Evolutionary conservation across 2,797 vertebrate species (phyloP).

Genomic region (Lerista edwardsae): DNA sequence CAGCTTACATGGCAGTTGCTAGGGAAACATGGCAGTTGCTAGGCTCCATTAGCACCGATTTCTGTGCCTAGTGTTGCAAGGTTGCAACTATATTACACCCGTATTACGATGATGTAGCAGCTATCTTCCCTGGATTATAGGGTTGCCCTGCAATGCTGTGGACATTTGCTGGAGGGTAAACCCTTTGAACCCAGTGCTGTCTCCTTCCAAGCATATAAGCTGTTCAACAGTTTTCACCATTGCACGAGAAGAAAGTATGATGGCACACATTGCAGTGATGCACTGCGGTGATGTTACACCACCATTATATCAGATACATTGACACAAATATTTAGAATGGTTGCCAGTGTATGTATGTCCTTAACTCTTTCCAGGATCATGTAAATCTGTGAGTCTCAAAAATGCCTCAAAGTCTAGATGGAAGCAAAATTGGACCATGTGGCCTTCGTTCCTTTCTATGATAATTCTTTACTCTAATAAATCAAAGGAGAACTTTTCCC

Average conservation of each 20-base stretch:
- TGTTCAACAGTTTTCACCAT: background rate
- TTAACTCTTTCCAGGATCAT: background rate
- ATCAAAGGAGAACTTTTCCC: background rate
- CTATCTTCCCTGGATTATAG: too few species aligned
- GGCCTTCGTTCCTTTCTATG: slow-evolving; percentile 20
- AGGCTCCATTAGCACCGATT: background rate
- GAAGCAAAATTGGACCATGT: background rate
- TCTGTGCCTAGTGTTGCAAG: background rate
- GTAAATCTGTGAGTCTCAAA: background rate
- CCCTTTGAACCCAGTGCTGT: background rate
- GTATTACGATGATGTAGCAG: too few species aligned
- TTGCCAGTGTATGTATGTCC: background rate
- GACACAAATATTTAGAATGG: background rate
- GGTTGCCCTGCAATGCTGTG: background rate
- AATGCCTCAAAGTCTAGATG: background rate
- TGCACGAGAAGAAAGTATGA: background rate
- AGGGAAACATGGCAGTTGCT: background rate
- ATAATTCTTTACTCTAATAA: background rate
- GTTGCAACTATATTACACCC: background rate
- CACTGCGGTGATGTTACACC: too few species aligned
- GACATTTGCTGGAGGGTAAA: background rate
- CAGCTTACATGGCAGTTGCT: background rate
- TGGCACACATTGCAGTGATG: too few species aligned
- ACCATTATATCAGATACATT: background rate
- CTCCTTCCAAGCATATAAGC: background rate